Percentiles rank a stretch among this genome's conserved stretches.
phyloP scores from a whole-genome alignment of 2,797 vertebrate genomes.

The Eulemur albifrons region DNA sequence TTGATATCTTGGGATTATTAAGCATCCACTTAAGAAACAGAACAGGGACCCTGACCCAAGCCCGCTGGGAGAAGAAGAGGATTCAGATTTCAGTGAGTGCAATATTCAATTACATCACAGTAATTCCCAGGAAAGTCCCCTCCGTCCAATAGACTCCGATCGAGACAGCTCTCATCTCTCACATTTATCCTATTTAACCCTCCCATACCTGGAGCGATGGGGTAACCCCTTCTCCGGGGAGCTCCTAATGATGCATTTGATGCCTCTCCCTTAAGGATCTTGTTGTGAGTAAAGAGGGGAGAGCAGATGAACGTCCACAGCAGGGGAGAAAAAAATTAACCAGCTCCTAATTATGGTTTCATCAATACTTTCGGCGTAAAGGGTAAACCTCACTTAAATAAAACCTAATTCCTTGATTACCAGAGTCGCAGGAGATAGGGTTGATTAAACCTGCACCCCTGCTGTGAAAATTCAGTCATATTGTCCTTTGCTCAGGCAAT shows the following conservation, averaged over 20 bases:
- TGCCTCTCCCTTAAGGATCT: constrained; percentile 34
- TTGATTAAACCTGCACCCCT: constrained; percentile 14
- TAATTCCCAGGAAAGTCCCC: constrained; percentile 22
- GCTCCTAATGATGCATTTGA: background rate
- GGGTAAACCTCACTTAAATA: constrained; percentile 58
- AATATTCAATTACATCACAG: constrained; percentile 28
- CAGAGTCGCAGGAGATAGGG: constrained; percentile 38
- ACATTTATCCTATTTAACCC: background rate
- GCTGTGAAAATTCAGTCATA: constrained; percentile 51
- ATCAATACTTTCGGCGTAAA: constrained; percentile 22
- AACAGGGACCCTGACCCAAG: constrained; percentile 18
- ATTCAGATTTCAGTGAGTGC: constrained; percentile 48
- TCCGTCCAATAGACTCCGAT: background rate
- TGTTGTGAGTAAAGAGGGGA: constrained; percentile 38
- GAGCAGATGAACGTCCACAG: background rate
- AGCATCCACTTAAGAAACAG: constrained; percentile 61
- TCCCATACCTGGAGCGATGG: constrained; percentile 41
- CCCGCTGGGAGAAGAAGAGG: constrained; percentile 45
- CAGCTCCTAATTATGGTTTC: constrained; percentile 53
- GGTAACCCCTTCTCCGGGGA: constrained; percentile 42
- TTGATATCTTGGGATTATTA: constrained; percentile 40
- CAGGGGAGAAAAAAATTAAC: constrained; percentile 55
- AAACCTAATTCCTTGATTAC: constrained; percentile 66
- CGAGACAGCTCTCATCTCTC: background rate
- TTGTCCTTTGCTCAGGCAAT: constrained; percentile 31